These are phyloP conservation scores for Panagrolaimus sp. DNA, from an alignment of 1,140 invertebrate genomes.

Conservation along the genomic window DNA sequence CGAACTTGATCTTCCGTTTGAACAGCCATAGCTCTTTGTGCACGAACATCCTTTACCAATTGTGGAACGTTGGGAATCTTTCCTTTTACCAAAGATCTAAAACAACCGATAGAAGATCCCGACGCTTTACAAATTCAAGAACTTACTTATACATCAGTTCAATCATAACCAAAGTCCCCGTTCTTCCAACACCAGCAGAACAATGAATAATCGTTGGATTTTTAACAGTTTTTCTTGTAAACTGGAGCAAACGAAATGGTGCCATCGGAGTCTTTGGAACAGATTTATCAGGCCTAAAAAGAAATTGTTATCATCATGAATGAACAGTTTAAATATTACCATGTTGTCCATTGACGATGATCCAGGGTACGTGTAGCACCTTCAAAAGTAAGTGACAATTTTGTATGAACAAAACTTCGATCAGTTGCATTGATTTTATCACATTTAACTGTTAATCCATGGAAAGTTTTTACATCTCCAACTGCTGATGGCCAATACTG, in stretches of 20 bases:
- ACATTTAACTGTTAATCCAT: background rate
- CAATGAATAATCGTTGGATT: slow-evolving; percentile 11
- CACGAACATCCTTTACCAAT: background rate
- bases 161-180: background rate
- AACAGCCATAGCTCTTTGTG: background rate
- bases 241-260: slow-evolving; percentile 14
- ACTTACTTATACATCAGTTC: slow-evolving; percentile 9
- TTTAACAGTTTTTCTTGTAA: background rate
- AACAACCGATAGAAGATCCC: too few species aligned
- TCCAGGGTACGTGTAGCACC: background rate
- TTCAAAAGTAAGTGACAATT: background rate
- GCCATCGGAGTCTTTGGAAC: slow-evolving; percentile 1
- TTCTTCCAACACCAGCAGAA: slow-evolving; percentile 13
- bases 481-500: slow-evolving; percentile 19
- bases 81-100: background rate
- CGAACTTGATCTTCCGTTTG: slow-evolving; percentile 13
- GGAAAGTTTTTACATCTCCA: background rate
- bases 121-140: background rate
- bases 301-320: too few species aligned
- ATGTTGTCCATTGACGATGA: slow-evolving; percentile 7
- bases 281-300: background rate
- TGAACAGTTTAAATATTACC: too few species aligned
- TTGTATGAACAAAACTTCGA: slow-evolving; percentile 3
- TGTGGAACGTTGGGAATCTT: background rate
- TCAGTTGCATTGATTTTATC: background rate